A percentile compares a stretch with the other conserved stretches of the same genome.
Evolutionary conservation across 2,888 invertebrate genomes (phyloP).

Genomic region (Drosophila lutescens): DNA sequence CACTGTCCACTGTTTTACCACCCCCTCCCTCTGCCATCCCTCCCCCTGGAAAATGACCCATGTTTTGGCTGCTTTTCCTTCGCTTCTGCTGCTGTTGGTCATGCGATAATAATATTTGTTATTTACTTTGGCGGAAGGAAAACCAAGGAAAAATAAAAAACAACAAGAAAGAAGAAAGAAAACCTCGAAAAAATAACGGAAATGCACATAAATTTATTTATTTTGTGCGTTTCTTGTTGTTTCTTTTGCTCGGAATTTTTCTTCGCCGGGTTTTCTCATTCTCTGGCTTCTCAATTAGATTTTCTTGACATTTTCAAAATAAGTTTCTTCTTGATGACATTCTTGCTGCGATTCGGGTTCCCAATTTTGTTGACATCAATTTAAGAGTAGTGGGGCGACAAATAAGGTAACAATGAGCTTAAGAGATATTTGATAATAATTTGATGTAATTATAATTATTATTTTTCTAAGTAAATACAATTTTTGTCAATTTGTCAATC

Average conservation of each 20-base stretch:
- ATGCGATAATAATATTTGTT: conserved; percentile 83
- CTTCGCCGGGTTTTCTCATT: conserved; percentile 1
- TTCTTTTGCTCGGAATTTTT: conserved; percentile 59
- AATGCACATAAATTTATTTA: conserved; percentile 83
- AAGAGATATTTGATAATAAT: not conserved
- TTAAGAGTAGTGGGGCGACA: not conserved
- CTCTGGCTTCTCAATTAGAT: conserved; percentile 14
- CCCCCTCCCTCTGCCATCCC: not conserved
- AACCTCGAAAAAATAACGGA: conserved; percentile 65
- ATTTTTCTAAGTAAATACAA: no score
- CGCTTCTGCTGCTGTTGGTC: conserved; percentile 58
- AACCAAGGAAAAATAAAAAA: conserved; percentile 47
- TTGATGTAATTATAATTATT: no score
- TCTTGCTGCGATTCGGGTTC: not conserved
- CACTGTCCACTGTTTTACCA: conserved; percentile 19
- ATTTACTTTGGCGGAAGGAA: conserved; percentile 83
- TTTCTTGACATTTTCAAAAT: conserved; percentile 26
- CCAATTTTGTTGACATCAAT: not conserved
- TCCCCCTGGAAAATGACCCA: conserved; percentile 4
- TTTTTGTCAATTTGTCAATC: no score
- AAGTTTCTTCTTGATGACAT: conserved; percentile 19
- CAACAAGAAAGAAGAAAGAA: conserved; percentile 13
- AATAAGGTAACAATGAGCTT: conserved; percentile 3
- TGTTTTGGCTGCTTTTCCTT: conserved; percentile 32
- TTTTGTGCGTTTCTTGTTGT: conserved; percentile 32